Conservation (phyloP, 2,797 vertebrate species). For the Iguana delicatissima region DNA sequence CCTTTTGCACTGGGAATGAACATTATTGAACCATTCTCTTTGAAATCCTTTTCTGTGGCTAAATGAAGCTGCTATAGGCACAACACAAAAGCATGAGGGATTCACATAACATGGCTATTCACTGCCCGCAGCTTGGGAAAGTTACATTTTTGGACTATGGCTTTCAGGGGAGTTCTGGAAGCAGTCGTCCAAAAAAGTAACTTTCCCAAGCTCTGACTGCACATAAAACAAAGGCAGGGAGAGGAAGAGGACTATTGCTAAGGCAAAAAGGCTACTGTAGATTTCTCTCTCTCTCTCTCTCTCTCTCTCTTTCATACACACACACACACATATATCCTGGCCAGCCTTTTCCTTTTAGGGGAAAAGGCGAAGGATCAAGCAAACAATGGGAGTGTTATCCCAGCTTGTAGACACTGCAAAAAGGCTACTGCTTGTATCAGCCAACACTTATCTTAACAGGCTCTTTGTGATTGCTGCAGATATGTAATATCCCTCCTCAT, state of each 20-base stretch:
- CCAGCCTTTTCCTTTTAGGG: conserved; percentile 4
- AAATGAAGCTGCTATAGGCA: neutral
- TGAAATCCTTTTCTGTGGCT: neutral
- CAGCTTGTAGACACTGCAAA: conserved; percentile 25
- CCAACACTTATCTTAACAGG: conserved; percentile 49
- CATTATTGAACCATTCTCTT: neutral
- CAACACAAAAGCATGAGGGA: neutral
- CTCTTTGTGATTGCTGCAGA: conserved; percentile 62
- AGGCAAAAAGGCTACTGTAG: conserved; percentile 19
- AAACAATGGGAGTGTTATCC: conserved; percentile 51
- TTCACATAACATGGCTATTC: neutral
- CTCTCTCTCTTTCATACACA: neutral
- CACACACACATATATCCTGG: neutral
- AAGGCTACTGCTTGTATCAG: conserved; percentile 41
- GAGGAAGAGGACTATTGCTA: neutral
- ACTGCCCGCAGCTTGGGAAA: too few relatives aligned
- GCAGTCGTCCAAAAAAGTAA: neutral
- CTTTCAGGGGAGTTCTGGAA: too few relatives aligned
- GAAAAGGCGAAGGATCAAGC: conserved; percentile 14
- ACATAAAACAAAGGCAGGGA: neutral
- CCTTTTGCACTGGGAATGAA: conserved; percentile 2
- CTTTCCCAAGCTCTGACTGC: neutral
- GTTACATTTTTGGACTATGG: too few relatives aligned
- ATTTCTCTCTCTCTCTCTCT: neutral
- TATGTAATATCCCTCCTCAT: conserved; percentile 48